A percentile compares a stretch with the other conserved stretches of the same genome.
These are phyloP conservation scores for Platynereis dumerilii DNA, from an alignment of 2,888 invertebrate genomes.

Conservation along the genomic window DNA sequence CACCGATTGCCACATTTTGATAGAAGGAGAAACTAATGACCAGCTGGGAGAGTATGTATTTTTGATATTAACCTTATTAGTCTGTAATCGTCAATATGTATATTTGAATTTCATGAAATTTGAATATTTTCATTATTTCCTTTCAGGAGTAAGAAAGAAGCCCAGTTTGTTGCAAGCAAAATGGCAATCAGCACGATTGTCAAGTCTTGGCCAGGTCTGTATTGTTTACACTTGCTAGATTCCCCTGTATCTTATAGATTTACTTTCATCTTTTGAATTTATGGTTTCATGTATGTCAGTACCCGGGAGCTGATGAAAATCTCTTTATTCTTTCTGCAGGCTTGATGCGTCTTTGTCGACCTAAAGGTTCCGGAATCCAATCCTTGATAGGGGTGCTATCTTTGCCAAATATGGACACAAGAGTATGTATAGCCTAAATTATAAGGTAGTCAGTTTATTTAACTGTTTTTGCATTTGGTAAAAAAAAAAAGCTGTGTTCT, in stretches of 20 bases:
- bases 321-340: constrained; percentile 61
- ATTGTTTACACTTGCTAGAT: no score
- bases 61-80: no score
- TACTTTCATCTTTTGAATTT: neutral
- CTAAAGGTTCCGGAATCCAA: constrained; percentile 61
- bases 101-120: no score
- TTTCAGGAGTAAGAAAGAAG: constrained; percentile 72
- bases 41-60: constrained; percentile 6
- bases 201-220: constrained; percentile 83
- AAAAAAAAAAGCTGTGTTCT: neutral
- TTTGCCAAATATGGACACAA: constrained; percentile 85
- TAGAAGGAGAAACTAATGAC: constrained; percentile 5
- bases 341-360: constrained; percentile 61
- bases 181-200: constrained; percentile 79
- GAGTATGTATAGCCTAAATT: constrained; percentile 70
- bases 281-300: neutral
- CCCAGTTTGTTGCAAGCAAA: constrained; percentile 84
- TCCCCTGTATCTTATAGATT: constrained; percentile 7
- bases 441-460: neutral
- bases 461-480: neutral
- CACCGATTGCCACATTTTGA: constrained; percentile 82
- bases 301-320: no score
- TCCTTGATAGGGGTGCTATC: constrained; percentile 70
- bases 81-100: no score
- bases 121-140: no score